Evolutionary conservation across 2,113 vertebrate genomes (phyloP).

Genomic region (Psophia crepitans): DNA sequence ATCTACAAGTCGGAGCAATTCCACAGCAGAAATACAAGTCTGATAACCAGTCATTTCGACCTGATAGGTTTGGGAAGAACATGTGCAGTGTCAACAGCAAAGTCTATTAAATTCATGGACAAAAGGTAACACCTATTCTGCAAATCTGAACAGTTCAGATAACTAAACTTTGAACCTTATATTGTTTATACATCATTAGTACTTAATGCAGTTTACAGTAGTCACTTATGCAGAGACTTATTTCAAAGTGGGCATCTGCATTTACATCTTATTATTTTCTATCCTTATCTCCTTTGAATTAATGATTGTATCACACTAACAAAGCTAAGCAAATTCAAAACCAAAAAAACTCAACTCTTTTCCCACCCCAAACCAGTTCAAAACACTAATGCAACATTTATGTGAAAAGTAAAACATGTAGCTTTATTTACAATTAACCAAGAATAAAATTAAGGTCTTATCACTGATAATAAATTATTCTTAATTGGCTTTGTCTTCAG

Average conservation of each 20-base stretch:
- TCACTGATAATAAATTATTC: not conserved
- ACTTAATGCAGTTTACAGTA: not conserved
- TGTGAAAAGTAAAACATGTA: not conserved
- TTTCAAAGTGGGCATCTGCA: not conserved
- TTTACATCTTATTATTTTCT: not conserved
- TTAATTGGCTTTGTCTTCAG: not conserved
- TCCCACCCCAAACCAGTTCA: not conserved
- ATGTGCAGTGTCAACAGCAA: not conserved
- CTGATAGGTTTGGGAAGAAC: not conserved
- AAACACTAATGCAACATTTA: not conserved
- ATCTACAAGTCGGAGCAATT: not conserved
- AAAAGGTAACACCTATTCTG: not conserved
- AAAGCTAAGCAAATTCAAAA: not conserved
- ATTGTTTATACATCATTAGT: not conserved
- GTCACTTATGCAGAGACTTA: not conserved
- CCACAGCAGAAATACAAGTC: not conserved
- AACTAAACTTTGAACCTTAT: not conserved
- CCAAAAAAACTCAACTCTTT: not conserved
- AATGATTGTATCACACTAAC: not conserved
- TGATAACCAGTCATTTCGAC: not conserved
- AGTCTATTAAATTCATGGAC: not conserved
- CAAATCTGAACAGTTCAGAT: not conserved
- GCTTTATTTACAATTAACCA: not conserved
- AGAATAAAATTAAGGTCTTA: not conserved
- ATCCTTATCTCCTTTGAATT: not conserved